Evolutionary conservation across 1,140 invertebrate species (phyloP).

Genomic region (Acyrthosiphon pisum): DNA sequence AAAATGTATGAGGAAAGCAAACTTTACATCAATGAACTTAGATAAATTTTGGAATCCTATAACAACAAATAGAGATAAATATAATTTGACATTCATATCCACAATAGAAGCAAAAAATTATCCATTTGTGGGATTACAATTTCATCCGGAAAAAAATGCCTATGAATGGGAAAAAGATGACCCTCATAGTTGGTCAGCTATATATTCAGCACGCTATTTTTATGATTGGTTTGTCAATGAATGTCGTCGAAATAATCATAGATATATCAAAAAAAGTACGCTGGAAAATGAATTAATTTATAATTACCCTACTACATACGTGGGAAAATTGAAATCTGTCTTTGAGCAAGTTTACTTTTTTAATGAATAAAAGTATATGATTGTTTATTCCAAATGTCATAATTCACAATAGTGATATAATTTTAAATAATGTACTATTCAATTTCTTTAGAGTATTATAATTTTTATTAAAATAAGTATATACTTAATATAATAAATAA

Average conservation of each 20-base stretch:
- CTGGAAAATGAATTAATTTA: conserved; percentile 11
- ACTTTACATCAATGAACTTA: conserved; percentile 54
- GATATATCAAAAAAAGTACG: background rate
- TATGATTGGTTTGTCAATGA: conserved; percentile 71
- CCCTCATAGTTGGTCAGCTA: conserved; percentile 71
- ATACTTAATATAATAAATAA: too few species aligned
- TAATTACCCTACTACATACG: conserved; percentile 24
- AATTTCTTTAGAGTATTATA: background rate
- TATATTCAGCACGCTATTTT: conserved; percentile 77
- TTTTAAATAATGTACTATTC: background rate
- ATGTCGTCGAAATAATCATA: conserved; percentile 57
- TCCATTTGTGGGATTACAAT: conserved; percentile 89
- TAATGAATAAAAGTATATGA: background rate
- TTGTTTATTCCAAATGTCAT: background rate
- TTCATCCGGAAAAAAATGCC: conserved; percentile 88
- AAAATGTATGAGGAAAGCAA: conserved; percentile 58
- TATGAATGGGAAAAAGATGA: conserved; percentile 77
- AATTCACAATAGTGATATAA: background rate
- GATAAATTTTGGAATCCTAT: conserved; percentile 70
- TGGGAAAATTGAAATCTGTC: background rate
- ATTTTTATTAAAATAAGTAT: too few species aligned
- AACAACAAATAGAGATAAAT: conserved; percentile 73
- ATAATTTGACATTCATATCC: conserved; percentile 74
- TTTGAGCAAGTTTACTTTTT: conserved; percentile 47
- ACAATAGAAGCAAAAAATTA: conserved; percentile 71